Percentiles rank a stretch among this genome's conserved stretches.
phyloP scores from a whole-genome alignment of 2,888 invertebrate species.

The Lycaena phlaeas region DNA sequence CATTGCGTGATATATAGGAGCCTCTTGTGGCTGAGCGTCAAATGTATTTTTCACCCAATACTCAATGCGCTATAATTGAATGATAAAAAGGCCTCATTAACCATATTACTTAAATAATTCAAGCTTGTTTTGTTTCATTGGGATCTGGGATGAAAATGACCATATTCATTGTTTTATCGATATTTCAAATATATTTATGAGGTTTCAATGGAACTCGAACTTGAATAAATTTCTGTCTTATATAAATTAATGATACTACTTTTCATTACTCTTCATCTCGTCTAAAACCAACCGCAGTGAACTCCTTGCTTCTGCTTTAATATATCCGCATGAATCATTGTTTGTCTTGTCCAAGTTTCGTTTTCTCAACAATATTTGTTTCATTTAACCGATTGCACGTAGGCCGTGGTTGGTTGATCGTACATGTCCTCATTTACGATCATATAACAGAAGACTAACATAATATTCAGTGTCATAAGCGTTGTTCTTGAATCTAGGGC shows the following conservation, averaged over 20 bases:
- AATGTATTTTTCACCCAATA: conserved; percentile 73
- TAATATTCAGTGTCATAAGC: conserved; percentile 34
- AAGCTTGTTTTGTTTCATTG: conserved; percentile 57
- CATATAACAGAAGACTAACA: conserved; percentile 59
- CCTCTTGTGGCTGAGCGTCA: conserved; percentile 51
- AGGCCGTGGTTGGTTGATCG: conserved; percentile 31
- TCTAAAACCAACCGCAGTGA: conserved; percentile 17
- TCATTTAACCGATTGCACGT: conserved; percentile 53
- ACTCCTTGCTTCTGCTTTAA: conserved; percentile 48
- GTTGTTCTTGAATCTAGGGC: conserved; percentile 19
- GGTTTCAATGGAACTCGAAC: conserved; percentile 40
- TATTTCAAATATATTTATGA: conserved; percentile 9
- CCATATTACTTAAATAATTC: conserved; percentile 43
- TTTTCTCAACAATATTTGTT: conserved; percentile 35
- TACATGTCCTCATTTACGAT: conserved; percentile 31
- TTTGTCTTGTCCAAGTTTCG: conserved; percentile 49
- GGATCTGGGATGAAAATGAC: conserved; percentile 34
- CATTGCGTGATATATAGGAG: conserved; percentile 42
- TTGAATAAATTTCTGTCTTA: conserved; percentile 28
- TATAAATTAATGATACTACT: conserved; percentile 8
- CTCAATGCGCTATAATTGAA: conserved; percentile 59
- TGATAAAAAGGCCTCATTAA: conserved; percentile 61
- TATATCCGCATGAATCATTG: conserved; percentile 57
- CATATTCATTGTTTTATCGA: background rate
- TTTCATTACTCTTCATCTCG: conserved; percentile 7